Percentiles rank a stretch among this genome's conserved stretches.
Evolutionary conservation across 2,888 invertebrate species (phyloP).

Genomic region (Thyatira batis): DNA sequence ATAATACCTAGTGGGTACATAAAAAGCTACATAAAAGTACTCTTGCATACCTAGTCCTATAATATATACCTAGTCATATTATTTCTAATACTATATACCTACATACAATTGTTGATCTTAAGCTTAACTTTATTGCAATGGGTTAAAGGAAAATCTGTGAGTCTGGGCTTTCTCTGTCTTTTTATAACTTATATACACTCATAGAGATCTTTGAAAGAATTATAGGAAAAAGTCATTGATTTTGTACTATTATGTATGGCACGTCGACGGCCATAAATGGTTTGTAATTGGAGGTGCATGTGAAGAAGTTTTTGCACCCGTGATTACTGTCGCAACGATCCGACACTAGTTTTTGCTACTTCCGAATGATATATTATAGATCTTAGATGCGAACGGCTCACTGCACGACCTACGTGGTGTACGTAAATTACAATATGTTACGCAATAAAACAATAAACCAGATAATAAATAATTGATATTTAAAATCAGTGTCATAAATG

Average conservation of each 20-base stretch:
- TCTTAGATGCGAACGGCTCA: constrained; percentile 22
- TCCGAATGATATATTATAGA: constrained; percentile 68
- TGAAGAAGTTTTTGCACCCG: constrained; percentile 61
- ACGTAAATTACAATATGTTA: constrained; percentile 14
- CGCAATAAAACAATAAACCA: constrained; percentile 13
- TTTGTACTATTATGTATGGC: constrained; percentile 50
- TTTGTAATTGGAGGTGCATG: constrained; percentile 74
- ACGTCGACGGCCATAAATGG: constrained; percentile 74
- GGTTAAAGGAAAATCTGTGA: too few species aligned
- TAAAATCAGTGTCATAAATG: too few species aligned
- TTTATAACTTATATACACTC: constrained; percentile 22
- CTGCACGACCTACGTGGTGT: constrained; percentile 16
- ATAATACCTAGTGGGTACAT: too few species aligned
- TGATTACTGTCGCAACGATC: constrained; percentile 69
- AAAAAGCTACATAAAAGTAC: too few species aligned
- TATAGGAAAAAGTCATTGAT: constrained; percentile 6
- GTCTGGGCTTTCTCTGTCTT: too few species aligned
- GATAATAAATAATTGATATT: too few species aligned
- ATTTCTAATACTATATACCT: too few species aligned
- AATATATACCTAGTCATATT: too few species aligned
- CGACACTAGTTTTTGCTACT: constrained; percentile 69
- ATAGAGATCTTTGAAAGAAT: constrained; percentile 30
- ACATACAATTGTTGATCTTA: too few species aligned
- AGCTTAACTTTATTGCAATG: too few species aligned
- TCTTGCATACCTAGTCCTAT: too few species aligned